Conservation (phyloP, 2,797 vertebrate species). For the Sciaenops ocellatus region DNA sequence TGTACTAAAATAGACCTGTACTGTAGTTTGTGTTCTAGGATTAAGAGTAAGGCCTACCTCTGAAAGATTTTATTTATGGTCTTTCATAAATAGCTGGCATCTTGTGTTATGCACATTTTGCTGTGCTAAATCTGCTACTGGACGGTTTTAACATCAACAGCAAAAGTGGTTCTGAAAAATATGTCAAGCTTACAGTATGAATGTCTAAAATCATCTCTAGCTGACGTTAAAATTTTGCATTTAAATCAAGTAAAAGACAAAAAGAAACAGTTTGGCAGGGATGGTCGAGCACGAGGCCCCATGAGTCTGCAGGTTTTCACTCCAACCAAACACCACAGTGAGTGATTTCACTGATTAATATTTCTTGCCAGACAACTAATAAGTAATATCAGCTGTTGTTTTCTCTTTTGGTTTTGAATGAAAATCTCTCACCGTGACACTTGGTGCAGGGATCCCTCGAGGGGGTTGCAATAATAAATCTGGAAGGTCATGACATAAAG, state of each 20-base stretch:
- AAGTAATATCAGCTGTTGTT: conserved; percentile 35
- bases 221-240: conserved; percentile 20
- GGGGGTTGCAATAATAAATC: conserved; percentile 13
- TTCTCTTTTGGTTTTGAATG: conserved; percentile 12
- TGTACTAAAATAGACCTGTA: conserved; percentile 56
- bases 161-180: conserved; percentile 1
- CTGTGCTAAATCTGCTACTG: conserved; percentile 14
- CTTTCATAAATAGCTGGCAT: conserved; percentile 23
- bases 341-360: conserved; percentile 50
- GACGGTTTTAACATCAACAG: conserved; percentile 28
- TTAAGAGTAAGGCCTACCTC: conserved; percentile 30
- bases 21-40: conserved; percentile 39
- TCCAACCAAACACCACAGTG: conserved; percentile 31
- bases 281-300: neutral
- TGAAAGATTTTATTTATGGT: conserved; percentile 16
- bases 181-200: neutral
- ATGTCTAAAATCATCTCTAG: conserved; percentile 10
- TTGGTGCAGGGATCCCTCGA: neutral
- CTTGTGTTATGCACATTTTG: conserved; percentile 39
- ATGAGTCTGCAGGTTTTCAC: conserved; percentile 45
- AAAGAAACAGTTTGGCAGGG: conserved; percentile 11
- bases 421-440: conserved; percentile 11
- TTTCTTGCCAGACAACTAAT: conserved; percentile 38
- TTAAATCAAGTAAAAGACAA: conserved; percentile 23
- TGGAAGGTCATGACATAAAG: neutral